phyloP scores from a whole-genome alignment of 2,888 invertebrate genomes.

The Agrotis clavis region DNA sequence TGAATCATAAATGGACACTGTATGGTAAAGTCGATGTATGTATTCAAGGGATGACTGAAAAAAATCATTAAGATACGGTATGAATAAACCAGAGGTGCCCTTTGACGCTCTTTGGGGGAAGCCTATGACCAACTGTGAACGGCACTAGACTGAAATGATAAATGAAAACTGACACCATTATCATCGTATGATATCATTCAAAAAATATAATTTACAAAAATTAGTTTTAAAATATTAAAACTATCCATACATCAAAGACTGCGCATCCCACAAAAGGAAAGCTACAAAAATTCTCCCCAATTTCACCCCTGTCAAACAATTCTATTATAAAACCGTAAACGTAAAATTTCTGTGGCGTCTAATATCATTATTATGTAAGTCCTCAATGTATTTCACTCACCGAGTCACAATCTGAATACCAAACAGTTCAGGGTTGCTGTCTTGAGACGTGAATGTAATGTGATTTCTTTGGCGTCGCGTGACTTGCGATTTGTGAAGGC shows the following conservation, averaged over 20 bases:
- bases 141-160: too few species aligned
- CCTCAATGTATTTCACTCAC: conserved; percentile 48
- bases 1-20: background rate
- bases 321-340: background rate
- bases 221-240: too few species aligned
- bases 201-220: background rate
- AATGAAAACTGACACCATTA: background rate
- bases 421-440: conserved; percentile 52
- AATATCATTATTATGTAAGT: conserved; percentile 52
- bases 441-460: conserved; percentile 53
- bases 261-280: conserved; percentile 3
- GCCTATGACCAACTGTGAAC: too few species aligned
- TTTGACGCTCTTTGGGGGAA: too few species aligned
- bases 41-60: too few species aligned
- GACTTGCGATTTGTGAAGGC: conserved; percentile 58
- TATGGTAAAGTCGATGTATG: background rate
- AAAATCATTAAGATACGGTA: background rate
- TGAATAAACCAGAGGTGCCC: background rate
- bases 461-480: conserved; percentile 59
- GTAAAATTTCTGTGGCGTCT: conserved; percentile 23
- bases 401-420: conserved; percentile 50
- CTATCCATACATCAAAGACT: background rate
- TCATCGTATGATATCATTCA: background rate
- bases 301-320: conserved; percentile 15
- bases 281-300: background rate